These are phyloP conservation scores for Hydrophis major DNA, from an alignment of 2,797 vertebrate species.

Conservation along the genomic window DNA sequence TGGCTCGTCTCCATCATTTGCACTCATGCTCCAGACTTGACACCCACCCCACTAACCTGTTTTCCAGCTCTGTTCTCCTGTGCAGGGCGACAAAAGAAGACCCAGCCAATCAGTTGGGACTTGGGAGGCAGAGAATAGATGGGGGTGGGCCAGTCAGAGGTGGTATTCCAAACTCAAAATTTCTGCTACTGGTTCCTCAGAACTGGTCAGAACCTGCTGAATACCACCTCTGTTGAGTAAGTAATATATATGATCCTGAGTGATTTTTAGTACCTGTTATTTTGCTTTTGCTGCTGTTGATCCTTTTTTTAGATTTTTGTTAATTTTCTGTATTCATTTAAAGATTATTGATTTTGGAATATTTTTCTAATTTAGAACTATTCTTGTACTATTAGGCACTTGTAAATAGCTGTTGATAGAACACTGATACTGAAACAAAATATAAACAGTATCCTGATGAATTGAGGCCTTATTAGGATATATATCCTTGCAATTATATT, in stretches of 20 bases:
- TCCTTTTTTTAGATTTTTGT: background rate
- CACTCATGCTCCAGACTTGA: no score
- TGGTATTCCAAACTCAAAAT: no score
- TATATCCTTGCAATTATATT: background rate
- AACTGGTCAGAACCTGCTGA: no score
- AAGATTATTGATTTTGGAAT: background rate
- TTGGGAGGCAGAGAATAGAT: no score
- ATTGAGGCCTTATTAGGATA: background rate
- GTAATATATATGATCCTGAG: background rate
- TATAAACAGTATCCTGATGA: background rate
- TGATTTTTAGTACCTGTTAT: background rate
- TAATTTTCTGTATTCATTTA: background rate
- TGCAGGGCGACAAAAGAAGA: no score
- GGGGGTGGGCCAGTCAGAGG: no score
- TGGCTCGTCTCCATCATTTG: no score
- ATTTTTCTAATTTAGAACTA: background rate
- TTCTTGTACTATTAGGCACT: background rate
- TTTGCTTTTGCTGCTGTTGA: background rate
- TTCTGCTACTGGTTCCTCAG: no score
- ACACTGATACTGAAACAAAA: background rate
- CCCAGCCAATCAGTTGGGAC: no score
- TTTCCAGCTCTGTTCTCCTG: no score
- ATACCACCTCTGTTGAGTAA: no score
- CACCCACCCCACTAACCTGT: no score
- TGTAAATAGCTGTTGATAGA: background rate